Percentiles rank a stretch among this genome's conserved stretches.
phyloP scores from a whole-genome alignment of 2,797 vertebrate species.

The Periparus ater region DNA sequence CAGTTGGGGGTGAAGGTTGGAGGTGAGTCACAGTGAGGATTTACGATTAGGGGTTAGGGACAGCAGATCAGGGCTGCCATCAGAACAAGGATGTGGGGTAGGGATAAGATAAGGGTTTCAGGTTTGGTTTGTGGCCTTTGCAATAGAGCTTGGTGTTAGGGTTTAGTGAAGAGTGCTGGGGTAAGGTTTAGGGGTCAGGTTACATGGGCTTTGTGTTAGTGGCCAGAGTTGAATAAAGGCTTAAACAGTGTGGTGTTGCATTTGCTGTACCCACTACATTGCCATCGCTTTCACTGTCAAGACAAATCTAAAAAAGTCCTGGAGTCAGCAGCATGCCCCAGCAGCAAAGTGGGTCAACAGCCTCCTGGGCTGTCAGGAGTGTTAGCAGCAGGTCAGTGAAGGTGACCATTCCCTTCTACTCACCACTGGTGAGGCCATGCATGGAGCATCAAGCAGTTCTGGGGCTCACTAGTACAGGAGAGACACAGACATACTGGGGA shows the following conservation, averaged over 20 bases:
- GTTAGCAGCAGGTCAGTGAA: neutral
- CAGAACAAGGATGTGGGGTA: neutral
- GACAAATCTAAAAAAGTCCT: neutral
- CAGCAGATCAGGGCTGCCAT: neutral
- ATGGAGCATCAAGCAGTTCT: neutral
- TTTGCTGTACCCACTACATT: neutral
- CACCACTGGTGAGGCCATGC: neutral
- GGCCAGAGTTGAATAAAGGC: neutral
- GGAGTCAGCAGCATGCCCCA: neutral
- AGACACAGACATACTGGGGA: neutral
- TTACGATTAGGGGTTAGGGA: neutral
- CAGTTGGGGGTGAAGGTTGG: neutral
- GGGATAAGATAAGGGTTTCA: neutral
- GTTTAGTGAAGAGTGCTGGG: neutral
- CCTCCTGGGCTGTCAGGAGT: neutral
- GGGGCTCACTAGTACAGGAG: neutral
- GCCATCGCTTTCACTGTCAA: neutral
- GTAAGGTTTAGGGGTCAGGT: neutral
- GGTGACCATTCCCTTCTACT: neutral
- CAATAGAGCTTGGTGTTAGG: fast-evolving
- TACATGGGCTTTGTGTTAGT: neutral
- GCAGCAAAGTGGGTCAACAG: neutral
- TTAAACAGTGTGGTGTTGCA: neutral
- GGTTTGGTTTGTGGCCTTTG: neutral
- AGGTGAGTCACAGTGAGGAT: neutral